Base-by-base conservation (phyloP, 1,140 invertebrate species). In the Heliconius eleuchia region DNA sequence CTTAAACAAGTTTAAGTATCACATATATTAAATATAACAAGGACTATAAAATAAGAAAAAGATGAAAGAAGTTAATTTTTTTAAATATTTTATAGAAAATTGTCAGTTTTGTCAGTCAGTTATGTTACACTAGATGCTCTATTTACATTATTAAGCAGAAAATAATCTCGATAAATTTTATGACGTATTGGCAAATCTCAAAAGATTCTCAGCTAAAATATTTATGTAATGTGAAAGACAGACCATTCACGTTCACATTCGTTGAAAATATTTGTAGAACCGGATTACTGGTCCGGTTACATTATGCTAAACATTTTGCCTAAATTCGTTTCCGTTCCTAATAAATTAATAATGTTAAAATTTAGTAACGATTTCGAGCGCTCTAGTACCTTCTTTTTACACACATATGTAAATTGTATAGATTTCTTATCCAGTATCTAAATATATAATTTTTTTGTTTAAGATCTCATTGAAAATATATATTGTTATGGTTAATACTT, bases 281-380 rank as follows among this genome's bases (percentile, higher is more conserved):
- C 60, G 60, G 60, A 30, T 27, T 6, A 66, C 3, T 66, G 27
- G 5, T 66, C 60, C 60, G 60, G 60, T 66, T 66, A 66, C 27
- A 30, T 27, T 66, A 66, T 66, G 27, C 27, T 66, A 66, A 66
- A 16, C 13, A 66, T 66, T 66, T 66, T 66, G 60, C 60, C 60
- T 66, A 66, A 30, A 66, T 66, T 66, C 60, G 60, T 66, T 66
- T 66, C 60, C 60, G 60, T 66, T 66, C 60, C 11, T 66, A 66
- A 66, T 66, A 66, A 66, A 66, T 66, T 27, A 27, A 66, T 66
- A 66, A 11, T 66, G 27, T 66, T 60, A 30, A 16, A 66, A 66
- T 66, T 11, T 66, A 16, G 60, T 16, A 66, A 66, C 13, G 60
- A 66, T 27, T 66, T 66, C 60, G 23, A 66, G 1, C 23, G 13